These are phyloP conservation scores for Ramphastos sulfuratus DNA, from an alignment of 2,113 vertebrate species.

Conservation along the genomic window DNA sequence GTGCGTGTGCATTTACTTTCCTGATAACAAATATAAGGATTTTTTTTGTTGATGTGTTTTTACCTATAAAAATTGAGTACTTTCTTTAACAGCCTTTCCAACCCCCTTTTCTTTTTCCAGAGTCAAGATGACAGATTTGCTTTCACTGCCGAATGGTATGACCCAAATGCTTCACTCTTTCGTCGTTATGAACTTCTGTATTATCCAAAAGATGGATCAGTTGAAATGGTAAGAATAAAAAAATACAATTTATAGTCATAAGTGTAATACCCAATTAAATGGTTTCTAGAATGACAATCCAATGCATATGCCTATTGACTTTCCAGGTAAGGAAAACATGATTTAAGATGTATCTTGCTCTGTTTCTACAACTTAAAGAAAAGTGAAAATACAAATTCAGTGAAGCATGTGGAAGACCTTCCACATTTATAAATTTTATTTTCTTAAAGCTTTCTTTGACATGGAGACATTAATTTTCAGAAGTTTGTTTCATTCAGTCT, in stretches of 20 bases:
- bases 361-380: not conserved
- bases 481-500: not conserved
- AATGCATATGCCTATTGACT: not conserved
- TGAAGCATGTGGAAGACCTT: not conserved
- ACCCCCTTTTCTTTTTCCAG: conserved; percentile 43
- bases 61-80: not conserved
- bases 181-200: conserved; percentile 90
- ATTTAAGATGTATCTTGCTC: not conserved
- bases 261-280: not conserved
- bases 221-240: conserved; percentile 89
- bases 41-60: not conserved
- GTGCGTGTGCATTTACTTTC: not conserved
- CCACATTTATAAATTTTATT: not conserved
- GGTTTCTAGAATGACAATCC: not conserved
- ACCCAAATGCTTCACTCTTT: conserved; percentile 86
- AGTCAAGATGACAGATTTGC: conserved; percentile 88
- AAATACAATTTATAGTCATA: not conserved
- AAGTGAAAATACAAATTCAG: not conserved
- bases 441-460: not conserved
- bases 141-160: conserved; percentile 93
- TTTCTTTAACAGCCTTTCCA: not conserved
- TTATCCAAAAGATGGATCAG: conserved; percentile 89
- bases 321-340: not conserved
- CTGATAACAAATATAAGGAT: not conserved
- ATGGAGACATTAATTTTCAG: not conserved